A percentile compares a stretch with the other conserved stretches of the same genome.
These are phyloP conservation scores for Odontocerum albicorne DNA, from an alignment of 2,888 invertebrate genomes.

Conservation along the genomic window DNA sequence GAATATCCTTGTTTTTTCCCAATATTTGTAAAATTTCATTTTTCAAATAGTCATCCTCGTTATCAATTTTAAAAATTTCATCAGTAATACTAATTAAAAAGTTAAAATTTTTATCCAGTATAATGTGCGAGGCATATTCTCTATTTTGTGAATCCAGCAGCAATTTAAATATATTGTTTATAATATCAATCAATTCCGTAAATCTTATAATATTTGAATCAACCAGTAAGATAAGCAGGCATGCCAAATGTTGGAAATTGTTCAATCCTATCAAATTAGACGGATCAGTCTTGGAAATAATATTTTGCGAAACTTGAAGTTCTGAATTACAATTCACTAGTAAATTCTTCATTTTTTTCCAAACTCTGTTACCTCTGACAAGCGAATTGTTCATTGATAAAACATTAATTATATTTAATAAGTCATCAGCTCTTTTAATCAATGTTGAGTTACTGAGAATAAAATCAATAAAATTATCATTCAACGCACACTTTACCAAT, in stretches of 20 bases:
- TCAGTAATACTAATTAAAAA: conserved; percentile 37
- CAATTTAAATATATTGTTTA: conserved; percentile 26
- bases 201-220: conserved; percentile 18
- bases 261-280: conserved; percentile 1
- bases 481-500: conserved; percentile 15
- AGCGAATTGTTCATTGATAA: conserved; percentile 19
- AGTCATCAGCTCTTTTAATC: background rate
- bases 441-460: conserved; percentile 1
- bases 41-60: background rate
- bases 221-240: conserved; percentile 9
- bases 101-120: conserved; percentile 36
- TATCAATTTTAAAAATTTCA: background rate
- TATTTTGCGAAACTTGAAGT: background rate
- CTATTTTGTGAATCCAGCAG: conserved; percentile 36
- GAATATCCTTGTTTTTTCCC: background rate
- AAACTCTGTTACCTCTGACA: conserved; percentile 12
- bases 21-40: conserved; percentile 2
- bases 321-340: conserved; percentile 4
- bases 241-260: conserved; percentile 10
- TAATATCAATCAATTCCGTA: conserved; percentile 14
- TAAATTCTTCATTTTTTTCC: conserved; percentile 22
- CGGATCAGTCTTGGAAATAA: background rate
- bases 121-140: conserved; percentile 30
- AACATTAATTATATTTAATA: conserved; percentile 8
- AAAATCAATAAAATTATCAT: conserved; percentile 23